Evolutionary conservation across 1,140 invertebrate genomes (phyloP), one percentile per base, ranked within the genome.

Genomic region (Heterodera carotae): DNA sequence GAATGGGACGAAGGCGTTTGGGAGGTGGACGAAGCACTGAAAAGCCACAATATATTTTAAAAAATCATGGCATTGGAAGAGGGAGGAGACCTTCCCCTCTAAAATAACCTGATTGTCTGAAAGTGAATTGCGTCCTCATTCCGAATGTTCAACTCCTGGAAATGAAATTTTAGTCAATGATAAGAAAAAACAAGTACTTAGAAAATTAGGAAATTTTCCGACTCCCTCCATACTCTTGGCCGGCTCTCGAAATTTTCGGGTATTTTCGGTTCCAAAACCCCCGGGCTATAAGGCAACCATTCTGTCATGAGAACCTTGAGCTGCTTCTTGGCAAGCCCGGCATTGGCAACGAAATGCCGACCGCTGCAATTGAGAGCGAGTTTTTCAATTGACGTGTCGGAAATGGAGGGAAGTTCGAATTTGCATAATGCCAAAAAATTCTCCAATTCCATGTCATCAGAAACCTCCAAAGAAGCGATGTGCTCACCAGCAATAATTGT

Each of bases 371-470:
- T 64, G n/a, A 74, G 39, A 34, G 39, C 43, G 43, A 74, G 36
- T 74, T 64, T 34, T 12, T 67, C 43, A 25, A 76, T 69, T 22
- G 77, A 62, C 5, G 74, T 29, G 15, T 53, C 33, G 27, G 77
- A 22, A 59, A 78, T 76, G 18, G 39, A 68, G 31, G 34, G 31
- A 43, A 56, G 66, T 78, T 79, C 77, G 74, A 78, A 56, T 79
- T 78, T 73, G 64, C 78, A 79, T 2, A 79, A 36, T 1, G 66
- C 53, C 4, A 79, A 60, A 36, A 79, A 66, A 10, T 36, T 81
- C n/a, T 79, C 78, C 25, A 79, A 0, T 48, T 79, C 78, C 62
- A 79, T 71, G 25, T 79, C 78, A 6, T 15, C n/a, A n/a, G 31
- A 8, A 81, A 79, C 31, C 56, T 79, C 79, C 33, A 81, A 43